Conservation (phyloP, 2,888 invertebrate species). For the Phragmatobia fuliginosa region DNA sequence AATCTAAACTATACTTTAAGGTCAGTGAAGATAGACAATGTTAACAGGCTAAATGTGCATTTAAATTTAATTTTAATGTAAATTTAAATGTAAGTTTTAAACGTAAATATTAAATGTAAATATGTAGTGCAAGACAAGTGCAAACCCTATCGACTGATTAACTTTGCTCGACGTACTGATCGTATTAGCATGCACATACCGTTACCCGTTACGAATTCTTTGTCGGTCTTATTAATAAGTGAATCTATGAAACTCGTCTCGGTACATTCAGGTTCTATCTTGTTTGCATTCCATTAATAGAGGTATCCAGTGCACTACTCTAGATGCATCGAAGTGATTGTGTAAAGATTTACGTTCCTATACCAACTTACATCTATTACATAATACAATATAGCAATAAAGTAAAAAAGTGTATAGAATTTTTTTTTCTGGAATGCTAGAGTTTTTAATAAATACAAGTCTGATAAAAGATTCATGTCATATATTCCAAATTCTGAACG, state of each 20-base stretch:
- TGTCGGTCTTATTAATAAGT: conserved; percentile 80
- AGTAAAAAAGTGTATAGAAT: not conserved
- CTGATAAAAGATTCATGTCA: too few relatives aligned
- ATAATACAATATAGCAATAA: not conserved
- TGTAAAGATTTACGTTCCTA: conserved; percentile 40
- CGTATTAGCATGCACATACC: conserved; percentile 71
- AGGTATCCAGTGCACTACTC: conserved; percentile 54
- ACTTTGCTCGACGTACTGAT: conserved; percentile 43
- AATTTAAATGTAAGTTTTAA: too few relatives aligned
- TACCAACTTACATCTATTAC: not conserved
- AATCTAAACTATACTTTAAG: too few relatives aligned
- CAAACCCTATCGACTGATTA: conserved; percentile 45
- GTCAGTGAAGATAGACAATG: too few relatives aligned
- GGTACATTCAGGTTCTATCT: conserved; percentile 53
- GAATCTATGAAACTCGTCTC: conserved; percentile 74
- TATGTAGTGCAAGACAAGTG: conserved; percentile 18
- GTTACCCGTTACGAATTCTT: conserved; percentile 77
- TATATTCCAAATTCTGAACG: not conserved
- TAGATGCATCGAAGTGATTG: conserved; percentile 66
- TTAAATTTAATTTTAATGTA: too few relatives aligned
- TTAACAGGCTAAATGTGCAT: too few relatives aligned
- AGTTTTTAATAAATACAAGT: not conserved
- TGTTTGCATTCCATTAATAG: conserved; percentile 32
- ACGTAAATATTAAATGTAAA: not conserved
- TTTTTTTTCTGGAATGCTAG: not conserved